These are phyloP conservation scores for Helarctos malayanus DNA, from an alignment of 2,797 vertebrate species.

Conservation along the genomic window DNA sequence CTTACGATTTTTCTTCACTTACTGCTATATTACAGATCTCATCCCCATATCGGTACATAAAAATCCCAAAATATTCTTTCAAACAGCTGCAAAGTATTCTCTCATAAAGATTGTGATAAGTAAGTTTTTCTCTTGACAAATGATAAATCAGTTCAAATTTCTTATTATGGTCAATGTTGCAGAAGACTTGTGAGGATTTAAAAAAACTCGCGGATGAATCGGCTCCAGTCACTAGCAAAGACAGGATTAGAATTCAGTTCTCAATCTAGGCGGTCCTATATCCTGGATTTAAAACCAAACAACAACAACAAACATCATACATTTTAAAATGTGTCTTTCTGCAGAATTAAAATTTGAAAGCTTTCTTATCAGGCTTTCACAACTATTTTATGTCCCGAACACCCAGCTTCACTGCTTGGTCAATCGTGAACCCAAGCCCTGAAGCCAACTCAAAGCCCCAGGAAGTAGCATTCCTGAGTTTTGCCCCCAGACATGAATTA, in stretches of 20 bases:
- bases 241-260: not conserved
- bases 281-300: not conserved
- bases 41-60: not conserved
- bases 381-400: not conserved
- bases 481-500: no score
- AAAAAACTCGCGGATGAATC: not conserved
- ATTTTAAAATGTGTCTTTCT: not conserved
- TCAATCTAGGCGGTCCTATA: not conserved
- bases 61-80: conserved; percentile 7
- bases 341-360: not conserved
- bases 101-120: not conserved
- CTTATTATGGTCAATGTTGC: not conserved
- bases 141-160: conserved; percentile 45
- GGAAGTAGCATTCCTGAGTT: not conserved
- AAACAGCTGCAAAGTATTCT: not conserved
- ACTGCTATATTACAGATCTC: not conserved
- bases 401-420: not conserved
- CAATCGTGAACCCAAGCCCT: not conserved
- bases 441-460: not conserved
- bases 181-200: conserved; percentile 5
- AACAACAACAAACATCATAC: not conserved
- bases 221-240: not conserved
- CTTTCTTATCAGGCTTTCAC: not conserved
- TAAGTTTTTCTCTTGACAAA: conserved; percentile 14
- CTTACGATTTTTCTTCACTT: not conserved